Conservation (phyloP, 1,140 invertebrate species). For the Calephelis nemesis region DNA sequence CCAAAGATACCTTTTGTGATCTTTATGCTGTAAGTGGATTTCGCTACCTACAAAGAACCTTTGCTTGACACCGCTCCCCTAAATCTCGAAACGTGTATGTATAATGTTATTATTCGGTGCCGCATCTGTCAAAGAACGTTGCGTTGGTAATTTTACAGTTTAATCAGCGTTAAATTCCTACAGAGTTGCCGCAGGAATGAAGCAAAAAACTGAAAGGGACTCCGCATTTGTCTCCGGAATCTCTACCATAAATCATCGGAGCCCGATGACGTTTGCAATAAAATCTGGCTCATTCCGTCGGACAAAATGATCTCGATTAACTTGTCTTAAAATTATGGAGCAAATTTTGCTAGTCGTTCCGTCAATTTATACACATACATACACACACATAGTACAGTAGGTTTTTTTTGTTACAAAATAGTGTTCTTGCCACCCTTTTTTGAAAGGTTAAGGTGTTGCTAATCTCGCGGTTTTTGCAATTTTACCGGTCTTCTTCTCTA, state of each 20-base stretch:
- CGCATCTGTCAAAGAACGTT: constrained; percentile 71
- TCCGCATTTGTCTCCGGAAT: constrained; percentile 56
- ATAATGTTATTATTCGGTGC: constrained; percentile 72
- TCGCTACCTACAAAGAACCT: constrained; percentile 53
- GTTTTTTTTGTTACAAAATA: too few relatives aligned
- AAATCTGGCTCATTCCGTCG: constrained; percentile 44
- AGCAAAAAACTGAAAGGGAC: constrained; percentile 53
- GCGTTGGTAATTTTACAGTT: constrained; percentile 75
- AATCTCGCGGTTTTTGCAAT: too few relatives aligned
- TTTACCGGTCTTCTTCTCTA: too few relatives aligned
- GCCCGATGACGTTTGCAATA: constrained; percentile 57
- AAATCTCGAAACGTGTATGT: constrained; percentile 49
- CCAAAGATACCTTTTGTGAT: constrained; percentile 68
- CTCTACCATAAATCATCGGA: constrained; percentile 62
- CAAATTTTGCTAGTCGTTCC: constrained; percentile 24
- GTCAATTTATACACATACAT: too few relatives aligned
- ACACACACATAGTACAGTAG: too few relatives aligned
- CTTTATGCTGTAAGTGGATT: constrained; percentile 76
- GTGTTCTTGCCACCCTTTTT: too few relatives aligned
- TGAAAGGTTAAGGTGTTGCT: too few relatives aligned
- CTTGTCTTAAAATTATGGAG: constrained; percentile 33
- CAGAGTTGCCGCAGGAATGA: constrained; percentile 50
- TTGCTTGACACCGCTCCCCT: constrained; percentile 58
- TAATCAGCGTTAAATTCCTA: constrained; percentile 77
- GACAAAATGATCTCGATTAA: constrained; percentile 40